Base-by-base conservation (phyloP, 2,113 vertebrate species). In the Salvelinus namaycush region DNA sequence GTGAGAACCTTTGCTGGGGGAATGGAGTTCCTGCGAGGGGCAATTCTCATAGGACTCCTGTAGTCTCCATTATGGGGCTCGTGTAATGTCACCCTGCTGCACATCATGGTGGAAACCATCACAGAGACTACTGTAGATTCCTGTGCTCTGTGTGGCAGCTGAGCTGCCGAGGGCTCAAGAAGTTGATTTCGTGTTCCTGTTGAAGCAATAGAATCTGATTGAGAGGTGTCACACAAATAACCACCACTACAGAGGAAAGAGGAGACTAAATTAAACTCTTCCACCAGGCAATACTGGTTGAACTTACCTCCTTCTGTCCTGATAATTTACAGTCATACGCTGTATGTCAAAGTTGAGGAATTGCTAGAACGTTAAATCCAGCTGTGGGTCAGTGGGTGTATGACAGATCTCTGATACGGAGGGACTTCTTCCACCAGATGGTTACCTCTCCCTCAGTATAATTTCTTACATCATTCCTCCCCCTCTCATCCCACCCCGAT, bases 11-110 rank as follows among this genome's bases (percentile, higher is more conserved):
- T 89, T 0, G 78, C 86, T 0, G 78, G 90, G 0, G 93, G 93
- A 16, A 94, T 86, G 65, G 94, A 92, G 86, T 94, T 93, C 77
- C 94, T 92, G 64, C 93, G 76, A 39, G 93, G 86, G 66, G 91
- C 80, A 0, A 69, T 29, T 4, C 27, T 76, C 48, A 74, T 6
- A 22, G 79, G n/a, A 80, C 20, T 85, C 51, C 85, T 0, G 12
- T 72, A 82, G 22, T 78, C 78, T 62, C 74, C 51, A 26, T 76
- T 84, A 16, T 82, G 39, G 44, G 7, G 0, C n/a, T 54, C 84
- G 5, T 81, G 80, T 0, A 80, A 49, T 1, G 77, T 79, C 74
- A 86, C 84, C 78, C 82, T 87, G 76, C 73, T 86, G 84, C 87
- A 81, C 26, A 85, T 39, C 24, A 78, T 76, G 20, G 81, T 68